Percentiles rank a stretch among this genome's conserved stretches.
phyloP scores from a whole-genome alignment of 2,888 invertebrate genomes.

The Dorcus hopei region DNA sequence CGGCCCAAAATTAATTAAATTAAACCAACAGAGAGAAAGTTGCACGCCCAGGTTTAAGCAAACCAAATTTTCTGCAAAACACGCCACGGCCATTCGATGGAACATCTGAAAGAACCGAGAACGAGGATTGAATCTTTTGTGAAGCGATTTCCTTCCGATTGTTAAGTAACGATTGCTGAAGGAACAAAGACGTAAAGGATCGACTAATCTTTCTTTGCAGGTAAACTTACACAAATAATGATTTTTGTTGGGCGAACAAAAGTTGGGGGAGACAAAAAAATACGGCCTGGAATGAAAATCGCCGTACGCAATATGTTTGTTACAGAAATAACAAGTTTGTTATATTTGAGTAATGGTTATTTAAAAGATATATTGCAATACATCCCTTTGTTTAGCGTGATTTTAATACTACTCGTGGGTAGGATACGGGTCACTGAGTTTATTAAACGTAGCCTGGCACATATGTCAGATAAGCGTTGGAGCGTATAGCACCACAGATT shows the following conservation, averaged over 20 bases:
- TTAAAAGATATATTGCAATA: too few species aligned
- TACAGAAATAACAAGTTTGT: too few species aligned
- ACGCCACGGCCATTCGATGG: background rate
- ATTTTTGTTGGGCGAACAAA: too few species aligned
- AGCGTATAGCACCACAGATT: background rate
- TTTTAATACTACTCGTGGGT: background rate
- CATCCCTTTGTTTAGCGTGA: too few species aligned
- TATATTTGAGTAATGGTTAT: too few species aligned
- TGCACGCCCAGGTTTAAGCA: background rate
- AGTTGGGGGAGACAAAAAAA: too few species aligned
- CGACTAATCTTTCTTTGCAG: background rate
- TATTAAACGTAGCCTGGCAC: background rate
- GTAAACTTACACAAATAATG: background rate
- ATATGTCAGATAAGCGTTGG: background rate
- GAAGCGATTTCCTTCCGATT: constrained; percentile 1
- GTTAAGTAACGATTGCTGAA: background rate
- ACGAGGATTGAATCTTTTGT: background rate
- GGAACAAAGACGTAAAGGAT: background rate
- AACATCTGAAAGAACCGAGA: background rate
- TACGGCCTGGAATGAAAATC: too few species aligned
- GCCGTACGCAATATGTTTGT: too few species aligned
- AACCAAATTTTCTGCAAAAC: background rate
- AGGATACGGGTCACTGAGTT: background rate
- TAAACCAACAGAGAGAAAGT: background rate
- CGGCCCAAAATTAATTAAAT: too few species aligned